Evolutionary conservation across 2,888 invertebrate species (phyloP).

Genomic region (Eulithis prunata): DNA sequence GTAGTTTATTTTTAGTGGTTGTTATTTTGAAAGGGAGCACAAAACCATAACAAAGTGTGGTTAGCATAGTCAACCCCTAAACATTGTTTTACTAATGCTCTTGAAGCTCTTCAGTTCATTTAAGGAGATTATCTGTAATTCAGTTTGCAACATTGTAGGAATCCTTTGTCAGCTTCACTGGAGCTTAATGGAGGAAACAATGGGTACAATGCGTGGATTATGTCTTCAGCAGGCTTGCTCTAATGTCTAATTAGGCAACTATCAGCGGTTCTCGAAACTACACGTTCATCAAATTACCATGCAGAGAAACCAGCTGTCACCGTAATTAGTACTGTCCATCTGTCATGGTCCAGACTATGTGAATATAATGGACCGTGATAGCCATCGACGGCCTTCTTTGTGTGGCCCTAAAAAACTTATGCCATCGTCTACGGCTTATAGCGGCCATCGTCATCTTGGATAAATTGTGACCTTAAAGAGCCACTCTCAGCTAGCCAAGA

Average conservation of each 20-base stretch:
- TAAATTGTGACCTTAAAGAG: background rate
- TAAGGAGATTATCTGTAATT: slow-evolving; percentile 38
- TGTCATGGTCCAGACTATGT: no score
- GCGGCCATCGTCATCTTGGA: no score
- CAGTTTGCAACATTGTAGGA: slow-evolving; percentile 24
- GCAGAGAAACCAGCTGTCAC: no score
- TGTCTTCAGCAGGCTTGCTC: slow-evolving; percentile 34
- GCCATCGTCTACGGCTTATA: no score
- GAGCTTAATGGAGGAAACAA: slow-evolving; percentile 45
- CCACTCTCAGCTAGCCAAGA: background rate
- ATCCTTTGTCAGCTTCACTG: slow-evolving; percentile 22
- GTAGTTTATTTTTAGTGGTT: no score
- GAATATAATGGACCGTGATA: no score
- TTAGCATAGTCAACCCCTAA: slow-evolving; percentile 4
- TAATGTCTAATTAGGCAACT: slow-evolving; percentile 39
- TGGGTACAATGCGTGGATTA: slow-evolving; percentile 50
- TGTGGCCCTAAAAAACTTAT: no score
- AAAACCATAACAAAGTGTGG: no score
- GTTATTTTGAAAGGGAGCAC: no score
- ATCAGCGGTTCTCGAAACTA: slow-evolving; percentile 30
- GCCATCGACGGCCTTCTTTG: no score
- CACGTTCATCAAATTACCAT: no score
- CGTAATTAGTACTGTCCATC: no score
- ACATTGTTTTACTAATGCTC: slow-evolving; percentile 27
- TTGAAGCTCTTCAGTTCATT: slow-evolving; percentile 29